These are phyloP conservation scores for Dromococcyx pavoninus DNA, from an alignment of 2,797 vertebrate genomes.

Conservation along the genomic window DNA sequence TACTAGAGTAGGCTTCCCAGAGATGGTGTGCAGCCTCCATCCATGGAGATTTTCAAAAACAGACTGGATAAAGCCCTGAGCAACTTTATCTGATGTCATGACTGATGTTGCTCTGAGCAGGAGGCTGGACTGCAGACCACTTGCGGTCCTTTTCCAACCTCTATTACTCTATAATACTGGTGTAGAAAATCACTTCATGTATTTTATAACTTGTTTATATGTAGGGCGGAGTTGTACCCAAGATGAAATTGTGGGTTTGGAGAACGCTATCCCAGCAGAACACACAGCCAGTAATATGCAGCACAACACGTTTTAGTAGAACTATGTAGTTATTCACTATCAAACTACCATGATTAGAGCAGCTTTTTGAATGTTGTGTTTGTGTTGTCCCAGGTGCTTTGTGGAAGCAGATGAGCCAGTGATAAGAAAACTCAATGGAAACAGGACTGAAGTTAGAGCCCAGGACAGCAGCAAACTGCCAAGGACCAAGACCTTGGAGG, in stretches of 20 bases:
- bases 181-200: too few species aligned
- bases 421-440: not conserved
- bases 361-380: not conserved
- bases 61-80: not conserved
- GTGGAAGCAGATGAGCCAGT: not conserved
- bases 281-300: not conserved
- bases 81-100: not conserved
- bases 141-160: not conserved
- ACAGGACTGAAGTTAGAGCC: not conserved
- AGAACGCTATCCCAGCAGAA: not conserved
- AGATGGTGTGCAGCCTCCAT: not conserved
- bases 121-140: not conserved
- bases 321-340: rapidly evolving
- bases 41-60: not conserved
- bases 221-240: not conserved
- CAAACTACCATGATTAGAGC: not conserved
- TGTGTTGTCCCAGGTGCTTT: not conserved
- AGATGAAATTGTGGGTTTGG: not conserved
- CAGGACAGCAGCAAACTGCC: not conserved
- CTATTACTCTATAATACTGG: not conserved
- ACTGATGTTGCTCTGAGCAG: not conserved
- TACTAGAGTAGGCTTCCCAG: not conserved
- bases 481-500: not conserved
- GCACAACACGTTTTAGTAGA: not conserved
- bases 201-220: not conserved